Evolutionary conservation across 2,888 invertebrate species (phyloP).

Genomic region (Glyphotaelius pellucidus): DNA sequence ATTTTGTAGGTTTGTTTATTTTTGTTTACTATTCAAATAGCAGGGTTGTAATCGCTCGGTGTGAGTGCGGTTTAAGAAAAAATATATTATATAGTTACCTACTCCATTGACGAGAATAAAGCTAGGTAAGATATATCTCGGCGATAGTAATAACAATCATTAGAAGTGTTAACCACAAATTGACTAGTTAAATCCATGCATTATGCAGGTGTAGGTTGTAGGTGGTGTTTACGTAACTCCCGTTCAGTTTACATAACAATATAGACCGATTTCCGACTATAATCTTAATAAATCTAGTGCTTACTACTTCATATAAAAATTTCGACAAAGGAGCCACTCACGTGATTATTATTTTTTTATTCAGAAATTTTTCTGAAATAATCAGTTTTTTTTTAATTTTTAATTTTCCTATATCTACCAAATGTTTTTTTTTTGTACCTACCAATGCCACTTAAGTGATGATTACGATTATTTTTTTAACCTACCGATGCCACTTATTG

Average conservation of each 20-base stretch:
- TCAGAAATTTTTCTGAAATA: no score
- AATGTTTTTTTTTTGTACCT: no score
- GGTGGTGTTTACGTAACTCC: background rate
- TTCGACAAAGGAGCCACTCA: background rate
- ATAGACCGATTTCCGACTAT: background rate
- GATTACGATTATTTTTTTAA: no score
- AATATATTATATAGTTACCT: no score
- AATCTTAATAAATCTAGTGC: background rate
- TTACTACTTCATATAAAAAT: background rate
- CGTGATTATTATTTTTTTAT: background rate
- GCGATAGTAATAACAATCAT: background rate
- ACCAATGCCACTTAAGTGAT: no score
- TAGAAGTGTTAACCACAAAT: background rate
- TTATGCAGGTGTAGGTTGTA: conserved; percentile 1
- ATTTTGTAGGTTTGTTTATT: no score
- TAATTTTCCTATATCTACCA: no score
- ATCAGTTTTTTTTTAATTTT: no score
- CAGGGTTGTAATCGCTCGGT: no score
- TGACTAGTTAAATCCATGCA: background rate
- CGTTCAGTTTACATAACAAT: background rate
- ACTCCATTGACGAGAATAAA: background rate
- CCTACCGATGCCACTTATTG: no score
- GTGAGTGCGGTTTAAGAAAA: no score
- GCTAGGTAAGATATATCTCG: background rate
- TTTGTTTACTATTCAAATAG: no score